Evolutionary conservation across 2,113 vertebrate species (phyloP), one percentile per base, ranked within the genome.

Genomic region (Prochilodus magdalenae): DNA sequence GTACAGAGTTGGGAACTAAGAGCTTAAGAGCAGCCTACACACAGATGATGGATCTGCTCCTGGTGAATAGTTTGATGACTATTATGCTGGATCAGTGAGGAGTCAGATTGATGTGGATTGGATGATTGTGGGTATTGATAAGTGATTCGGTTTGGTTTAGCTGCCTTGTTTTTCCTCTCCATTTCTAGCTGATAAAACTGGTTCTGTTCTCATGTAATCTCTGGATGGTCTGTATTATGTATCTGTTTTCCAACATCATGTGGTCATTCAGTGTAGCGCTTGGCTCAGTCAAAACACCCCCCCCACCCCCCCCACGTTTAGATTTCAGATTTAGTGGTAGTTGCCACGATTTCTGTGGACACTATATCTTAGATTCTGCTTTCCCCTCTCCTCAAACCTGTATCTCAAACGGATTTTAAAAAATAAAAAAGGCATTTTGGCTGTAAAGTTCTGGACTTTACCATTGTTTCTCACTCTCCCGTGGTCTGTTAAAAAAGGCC

Each of bases 401-500:
- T 51, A 12, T 14, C 8, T 13, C 13, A 10, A 5, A 14, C 10
- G 12, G 47, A 85, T 90, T 89, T 88, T 81, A 89, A 16, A n/a
- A n/a, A n/a, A n/a, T n/a, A n/a, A n/a, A n/a, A n/a, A n/a, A 51
- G 3, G 36, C n/a, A n/a, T 49, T 14, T 14, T 91, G 88, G 88
- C 88, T 84, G 76, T 87, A 75, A 76, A 84, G 76, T 82, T n/a
- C 83, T 83, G 26, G 83, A 62, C 81, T 88, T 84, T 87, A 60
- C 73, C 69, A 86, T 85, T 85, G 87, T 83, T 84, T 82, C 74
- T 76, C 73, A 70, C 57, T 79, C 86, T 30, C n/a, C n/a, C n/a
- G n/a, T 80, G 79, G 76, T 57, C 53, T 84, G 83, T 82, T 88
- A 91, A 86, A 90, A 85, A 89, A 76, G 80, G 71, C 62, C 5